Evolutionary conservation across 1,140 invertebrate species (phyloP), one percentile per base, ranked within the genome.

Genomic region (Palaemon carinicauda): DNA sequence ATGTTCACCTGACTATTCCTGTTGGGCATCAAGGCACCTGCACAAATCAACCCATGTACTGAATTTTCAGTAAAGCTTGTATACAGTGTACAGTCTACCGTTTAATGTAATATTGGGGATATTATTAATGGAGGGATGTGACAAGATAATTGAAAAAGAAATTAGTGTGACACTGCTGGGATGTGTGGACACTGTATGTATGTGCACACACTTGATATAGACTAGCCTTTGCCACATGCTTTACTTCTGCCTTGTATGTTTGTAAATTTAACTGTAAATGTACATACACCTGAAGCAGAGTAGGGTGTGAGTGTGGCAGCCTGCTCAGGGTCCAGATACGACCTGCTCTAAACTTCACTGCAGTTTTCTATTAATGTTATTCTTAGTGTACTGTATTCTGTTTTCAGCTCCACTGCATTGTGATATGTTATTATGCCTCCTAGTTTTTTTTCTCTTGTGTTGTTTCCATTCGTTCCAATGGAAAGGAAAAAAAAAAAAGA

Each of bases 161-260:
- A 50, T 81, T 71, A 17, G 33, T 69, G 33, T 33, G n/a, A 41
- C 31, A n/a, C 33, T 33, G 52, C 33, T 65, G 60, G 24, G 50
- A 54, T 69, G 54, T 65, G 65, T 81, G 65, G 60, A 81, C 60
- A 69, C 80, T 73, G 51, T 82, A 74, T 74, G 81, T 74, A 77
- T 77, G 82, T 56, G 41, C 41, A 41, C 82, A 84, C 82, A 84
- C 82, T 29, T 77, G 80, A 77, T 65, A 33, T 84, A 84, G 82
- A 75, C 31, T 84, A 54, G 73, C 51, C 82, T 77, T 50, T 50
- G 82, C 82, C 82, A 84, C 82, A 60, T 75, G 73, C 73, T 84
- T 69, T 84, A 84, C 82, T 84, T 84, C 82, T 84, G 73, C 82
- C 82, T 84, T 84, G 82, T 77, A 84, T 84, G 82, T 84, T 84